Evolutionary conservation across 2,797 vertebrate species (phyloP).

Genomic region (Platalea minor): DNA sequence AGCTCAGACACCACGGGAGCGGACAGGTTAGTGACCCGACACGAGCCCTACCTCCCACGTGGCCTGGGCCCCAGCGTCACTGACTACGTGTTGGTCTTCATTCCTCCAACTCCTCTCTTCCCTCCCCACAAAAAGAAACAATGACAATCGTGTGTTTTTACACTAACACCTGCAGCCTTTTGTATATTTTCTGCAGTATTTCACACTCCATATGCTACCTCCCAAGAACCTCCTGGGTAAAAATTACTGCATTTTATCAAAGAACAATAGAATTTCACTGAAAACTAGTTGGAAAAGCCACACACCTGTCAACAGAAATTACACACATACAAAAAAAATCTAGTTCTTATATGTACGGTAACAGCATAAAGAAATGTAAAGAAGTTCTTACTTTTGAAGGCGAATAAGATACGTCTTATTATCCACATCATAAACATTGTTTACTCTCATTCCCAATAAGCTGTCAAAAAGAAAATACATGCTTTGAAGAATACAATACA

Average conservation of each 20-base stretch:
- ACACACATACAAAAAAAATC: not conserved
- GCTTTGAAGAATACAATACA: not conserved
- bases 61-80: not conserved
- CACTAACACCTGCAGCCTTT: not conserved
- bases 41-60: not conserved
- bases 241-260: not conserved
- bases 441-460: slow-evolving; percentile 93
- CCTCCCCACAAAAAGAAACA: not conserved
- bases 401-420: slow-evolving; percentile 97
- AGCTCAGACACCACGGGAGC: not conserved
- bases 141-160: not conserved
- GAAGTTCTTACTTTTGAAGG: slow-evolving; percentile 90
- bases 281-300: not conserved
- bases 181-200: not conserved
- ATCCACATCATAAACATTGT: slow-evolving; percentile 98
- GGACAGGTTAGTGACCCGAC: not conserved
- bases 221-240: rapidly evolving
- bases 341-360: not conserved
- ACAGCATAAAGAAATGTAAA: not conserved
- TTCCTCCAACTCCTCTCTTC: not conserved
- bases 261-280: not conserved
- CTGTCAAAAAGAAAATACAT: slow-evolving; percentile 71
- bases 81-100: not conserved
- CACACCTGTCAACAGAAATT: not conserved
- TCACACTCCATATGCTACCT: not conserved